phyloP scores from a whole-genome alignment of 2,113 vertebrate species.

The Crotalus tigris region DNA sequence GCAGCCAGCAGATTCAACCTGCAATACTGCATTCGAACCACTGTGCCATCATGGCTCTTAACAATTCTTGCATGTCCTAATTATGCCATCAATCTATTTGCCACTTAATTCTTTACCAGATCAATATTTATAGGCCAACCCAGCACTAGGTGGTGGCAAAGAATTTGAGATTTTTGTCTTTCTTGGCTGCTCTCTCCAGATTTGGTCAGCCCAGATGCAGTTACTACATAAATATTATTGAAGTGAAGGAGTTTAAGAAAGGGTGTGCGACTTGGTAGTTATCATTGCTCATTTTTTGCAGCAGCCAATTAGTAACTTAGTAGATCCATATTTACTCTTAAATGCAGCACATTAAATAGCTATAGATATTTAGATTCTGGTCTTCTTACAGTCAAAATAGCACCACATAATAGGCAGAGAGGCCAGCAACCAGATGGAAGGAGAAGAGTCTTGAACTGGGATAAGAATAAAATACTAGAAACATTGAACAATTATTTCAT shows the following conservation, averaged over 20 bases:
- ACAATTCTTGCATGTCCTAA: neutral
- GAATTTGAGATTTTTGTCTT: neutral
- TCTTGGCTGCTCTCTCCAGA: neutral
- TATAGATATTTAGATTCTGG: neutral
- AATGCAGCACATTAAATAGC: neutral
- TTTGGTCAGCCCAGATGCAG: neutral
- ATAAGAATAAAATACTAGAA: neutral
- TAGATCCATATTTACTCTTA: neutral
- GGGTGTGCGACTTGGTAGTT: neutral
- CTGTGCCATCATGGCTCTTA: too few species aligned
- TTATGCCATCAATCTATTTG: neutral
- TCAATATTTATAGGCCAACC: neutral
- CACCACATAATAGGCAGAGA: neutral
- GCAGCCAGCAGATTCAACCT: too few species aligned
- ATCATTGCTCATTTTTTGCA: neutral
- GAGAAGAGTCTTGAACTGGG: neutral
- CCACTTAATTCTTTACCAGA: neutral
- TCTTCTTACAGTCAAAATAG: neutral
- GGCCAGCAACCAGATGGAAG: neutral
- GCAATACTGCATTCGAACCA: too few species aligned
- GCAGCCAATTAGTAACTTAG: neutral
- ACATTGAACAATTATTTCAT: neutral
- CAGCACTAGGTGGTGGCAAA: neutral
- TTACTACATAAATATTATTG: neutral
- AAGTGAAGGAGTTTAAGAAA: neutral